Evolutionary conservation across 2,888 invertebrate species (phyloP).

Genomic region (Synergus itoensis): DNA sequence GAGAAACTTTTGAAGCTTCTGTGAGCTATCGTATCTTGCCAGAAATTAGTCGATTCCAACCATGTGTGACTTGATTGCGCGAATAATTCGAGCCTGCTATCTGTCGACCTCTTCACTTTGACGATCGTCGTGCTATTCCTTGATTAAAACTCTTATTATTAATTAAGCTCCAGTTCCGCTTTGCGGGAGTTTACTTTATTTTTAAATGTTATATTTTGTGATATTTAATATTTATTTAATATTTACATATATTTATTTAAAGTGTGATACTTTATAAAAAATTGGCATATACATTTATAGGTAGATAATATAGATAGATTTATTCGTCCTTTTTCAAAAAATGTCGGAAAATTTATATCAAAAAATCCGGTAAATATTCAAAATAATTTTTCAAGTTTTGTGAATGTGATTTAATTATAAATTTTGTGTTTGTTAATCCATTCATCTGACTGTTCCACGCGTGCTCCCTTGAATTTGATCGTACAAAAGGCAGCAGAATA

Average conservation of each 20-base stretch:
- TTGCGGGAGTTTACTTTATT: background rate
- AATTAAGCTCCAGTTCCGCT: background rate
- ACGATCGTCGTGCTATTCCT: background rate
- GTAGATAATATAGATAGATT: too few species aligned
- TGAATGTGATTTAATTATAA: background rate
- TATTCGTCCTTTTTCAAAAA: too few species aligned
- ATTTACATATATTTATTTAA: too few species aligned
- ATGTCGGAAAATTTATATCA: too few species aligned
- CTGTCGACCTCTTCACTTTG: background rate
- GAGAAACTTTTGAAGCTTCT: slow-evolving; percentile 82
- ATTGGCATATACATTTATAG: too few species aligned
- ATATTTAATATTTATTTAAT: too few species aligned
- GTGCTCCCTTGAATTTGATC: background rate
- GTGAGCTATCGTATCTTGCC: slow-evolving; percentile 79
- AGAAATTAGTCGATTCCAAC: slow-evolving; percentile 87
- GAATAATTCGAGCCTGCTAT: slow-evolving; percentile 57
- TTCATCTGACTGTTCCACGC: slow-evolving; percentile 9
- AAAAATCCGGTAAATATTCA: too few species aligned
- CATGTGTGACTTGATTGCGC: slow-evolving; percentile 88
- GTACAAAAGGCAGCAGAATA: background rate
- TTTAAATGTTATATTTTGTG: too few species aligned
- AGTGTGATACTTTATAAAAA: too few species aligned
- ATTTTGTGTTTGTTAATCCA: background rate
- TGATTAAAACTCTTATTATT: background rate
- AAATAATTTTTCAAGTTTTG: background rate